Base-by-base conservation (phyloP, 2,888 invertebrate genomes). In the Geotrupes spiniger region DNA sequence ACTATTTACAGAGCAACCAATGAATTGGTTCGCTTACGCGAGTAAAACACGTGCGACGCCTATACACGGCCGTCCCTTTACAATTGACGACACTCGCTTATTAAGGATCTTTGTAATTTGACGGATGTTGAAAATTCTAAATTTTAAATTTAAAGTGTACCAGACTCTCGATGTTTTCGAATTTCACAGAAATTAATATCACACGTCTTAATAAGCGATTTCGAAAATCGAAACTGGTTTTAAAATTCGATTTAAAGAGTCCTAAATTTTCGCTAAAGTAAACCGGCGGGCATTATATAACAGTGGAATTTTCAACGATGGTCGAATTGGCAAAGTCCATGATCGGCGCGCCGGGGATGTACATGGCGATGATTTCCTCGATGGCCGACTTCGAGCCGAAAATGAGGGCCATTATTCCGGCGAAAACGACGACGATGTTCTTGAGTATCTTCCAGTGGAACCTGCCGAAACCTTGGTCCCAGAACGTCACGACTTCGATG, bases 401-500 rank as follows among this genome's bases (percentile, higher is more conserved):
- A 42, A 88, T 65, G 48, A 95, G 80, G 0, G 94, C 93, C 54
- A 87, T 74, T 1, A 91, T 29, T 16, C 94, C 95, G 61, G 92
- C 86, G 2, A 85, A 58, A 2, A 83, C 69, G 6, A 96, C 85
- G 1, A 89, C 57, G 10, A 86, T 51, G 69, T 95, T 89, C 68
- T 95, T 95, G 5, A 40, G 46, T 4, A 90, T 75, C 8, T 88
- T 79, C 81, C 85, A 90, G 58, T 86, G 80, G 56, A 71, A 78
- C 36, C 76, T 74, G 4, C 90, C 90, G 52, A 87, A 89, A 29
- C 90, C 90, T 55, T 83, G 81, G 46, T 91, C 85, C 91, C 92
- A 92, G 70, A 82, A 89, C 0, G 90, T 90, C 52, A 93, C 78
- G 2, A 89, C 79, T 75, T 95, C 93, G 53, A 96, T 87, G 49